Conservation (phyloP, 1,140 invertebrate species). For the Macrobrachium nipponense region DNA sequence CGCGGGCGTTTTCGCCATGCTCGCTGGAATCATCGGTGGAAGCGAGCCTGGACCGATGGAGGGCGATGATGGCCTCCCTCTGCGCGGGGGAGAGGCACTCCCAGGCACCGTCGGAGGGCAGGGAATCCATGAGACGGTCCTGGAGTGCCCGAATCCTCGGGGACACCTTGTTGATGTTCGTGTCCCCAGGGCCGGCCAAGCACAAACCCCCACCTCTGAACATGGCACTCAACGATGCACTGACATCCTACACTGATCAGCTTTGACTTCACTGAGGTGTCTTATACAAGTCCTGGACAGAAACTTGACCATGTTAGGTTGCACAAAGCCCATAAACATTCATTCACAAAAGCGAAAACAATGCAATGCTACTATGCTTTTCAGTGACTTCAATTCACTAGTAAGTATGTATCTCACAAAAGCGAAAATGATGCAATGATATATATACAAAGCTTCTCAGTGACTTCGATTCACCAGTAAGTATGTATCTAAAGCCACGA, state of each 20-base stretch:
- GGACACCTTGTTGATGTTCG: slow-evolving; percentile 46
- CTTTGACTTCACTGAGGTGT: background rate
- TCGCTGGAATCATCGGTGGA: slow-evolving; percentile 49
- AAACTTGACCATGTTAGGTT: background rate
- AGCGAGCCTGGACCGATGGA: slow-evolving; percentile 42
- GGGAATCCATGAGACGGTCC: slow-evolving; percentile 59
- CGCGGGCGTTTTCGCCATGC: slow-evolving; percentile 30
- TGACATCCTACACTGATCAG: background rate
- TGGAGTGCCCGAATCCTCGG: slow-evolving; percentile 61
- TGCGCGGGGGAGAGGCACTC: slow-evolving; percentile 62
- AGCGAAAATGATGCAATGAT: background rate
- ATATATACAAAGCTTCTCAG: too few relatives aligned
- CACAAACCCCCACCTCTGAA: slow-evolving; percentile 48
- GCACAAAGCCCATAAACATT: background rate
- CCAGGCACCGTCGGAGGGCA: slow-evolving; percentile 62
- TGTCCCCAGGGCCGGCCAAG: slow-evolving; percentile 55
- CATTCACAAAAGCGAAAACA: background rate
- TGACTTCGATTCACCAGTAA: background rate
- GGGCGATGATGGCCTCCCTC: slow-evolving; percentile 58
- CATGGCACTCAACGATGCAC: slow-evolving; percentile 32
- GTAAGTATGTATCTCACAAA: slow-evolving; percentile 11
- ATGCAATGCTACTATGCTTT: background rate
- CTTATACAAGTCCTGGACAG: background rate
- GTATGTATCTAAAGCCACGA: background rate
- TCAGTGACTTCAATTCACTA: slow-evolving; percentile 24